phyloP scores from a whole-genome alignment of 2,888 invertebrate genomes.

The Chymomyza amoena region DNA sequence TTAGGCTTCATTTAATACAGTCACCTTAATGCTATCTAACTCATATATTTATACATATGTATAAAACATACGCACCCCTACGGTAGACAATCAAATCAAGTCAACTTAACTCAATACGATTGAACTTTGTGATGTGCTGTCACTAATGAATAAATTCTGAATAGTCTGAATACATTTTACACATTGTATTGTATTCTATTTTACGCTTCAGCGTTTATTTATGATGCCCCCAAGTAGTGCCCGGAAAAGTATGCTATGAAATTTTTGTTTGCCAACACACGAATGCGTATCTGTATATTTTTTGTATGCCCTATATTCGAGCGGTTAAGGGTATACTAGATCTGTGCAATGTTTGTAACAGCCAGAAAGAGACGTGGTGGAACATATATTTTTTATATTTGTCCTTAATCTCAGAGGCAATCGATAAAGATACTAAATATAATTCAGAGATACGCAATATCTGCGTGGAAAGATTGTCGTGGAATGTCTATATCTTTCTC shows the following conservation, averaged over 20 bases:
- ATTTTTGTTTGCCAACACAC: neutral
- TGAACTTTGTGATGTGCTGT: neutral
- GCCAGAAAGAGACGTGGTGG: too few relatives aligned
- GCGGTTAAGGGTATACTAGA: too few relatives aligned
- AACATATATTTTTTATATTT: too few relatives aligned
- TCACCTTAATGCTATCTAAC: neutral
- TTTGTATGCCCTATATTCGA: neutral
- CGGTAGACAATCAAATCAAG: neutral
- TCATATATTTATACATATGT: neutral
- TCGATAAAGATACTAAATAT: too few relatives aligned
- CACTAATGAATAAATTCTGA: neutral
- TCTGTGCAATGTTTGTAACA: too few relatives aligned
- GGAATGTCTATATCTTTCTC: too few relatives aligned
- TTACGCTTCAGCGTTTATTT: conserved; percentile 23
- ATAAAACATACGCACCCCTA: neutral
- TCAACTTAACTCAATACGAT: neutral
- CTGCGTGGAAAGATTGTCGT: too few relatives aligned
- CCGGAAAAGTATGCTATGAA: conserved; percentile 5
- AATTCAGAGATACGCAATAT: too few relatives aligned
- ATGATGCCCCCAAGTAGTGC: neutral
- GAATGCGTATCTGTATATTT: neutral
- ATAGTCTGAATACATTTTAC: conserved; percentile 37
- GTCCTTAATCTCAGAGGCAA: too few relatives aligned
- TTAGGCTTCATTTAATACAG: neutral
- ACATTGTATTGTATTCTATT: conserved; percentile 61